Percentiles rank a stretch among this genome's conserved stretches.
These are phyloP conservation scores for Mesembrinibis cayennensis DNA, from an alignment of 2,113 vertebrate species.

Conservation along the genomic window DNA sequence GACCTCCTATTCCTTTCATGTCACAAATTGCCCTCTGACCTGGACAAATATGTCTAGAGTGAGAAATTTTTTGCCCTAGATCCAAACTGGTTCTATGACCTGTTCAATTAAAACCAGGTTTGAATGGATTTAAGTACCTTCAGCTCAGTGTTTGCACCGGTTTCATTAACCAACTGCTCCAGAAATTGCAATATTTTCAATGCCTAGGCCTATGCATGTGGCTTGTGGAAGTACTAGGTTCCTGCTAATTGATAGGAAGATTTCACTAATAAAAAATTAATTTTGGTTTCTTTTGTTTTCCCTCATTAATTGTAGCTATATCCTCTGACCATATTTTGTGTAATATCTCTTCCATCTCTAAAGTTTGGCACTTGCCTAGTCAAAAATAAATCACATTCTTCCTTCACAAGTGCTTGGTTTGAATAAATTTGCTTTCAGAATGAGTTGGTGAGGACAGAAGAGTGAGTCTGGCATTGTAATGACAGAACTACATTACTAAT, in stretches of 20 bases:
- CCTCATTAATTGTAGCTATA: conserved; percentile 4
- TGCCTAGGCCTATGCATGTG: background rate
- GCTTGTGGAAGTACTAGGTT: background rate
- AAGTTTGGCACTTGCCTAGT: conserved; percentile 25
- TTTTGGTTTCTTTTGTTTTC: conserved; percentile 23
- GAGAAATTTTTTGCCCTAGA: background rate
- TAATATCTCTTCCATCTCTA: conserved; percentile 5
- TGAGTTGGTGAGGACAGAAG: background rate
- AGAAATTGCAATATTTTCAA: background rate
- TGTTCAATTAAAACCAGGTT: background rate
- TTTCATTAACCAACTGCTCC: background rate
- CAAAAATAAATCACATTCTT: conserved; percentile 46
- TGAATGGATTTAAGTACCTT: background rate
- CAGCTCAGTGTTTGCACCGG: background rate
- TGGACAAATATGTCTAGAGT: conserved; percentile 20
- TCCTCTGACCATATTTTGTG: conserved; percentile 16
- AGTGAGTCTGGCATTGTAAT: conserved; percentile 34
- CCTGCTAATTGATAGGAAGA: background rate
- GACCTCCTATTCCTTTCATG: background rate
- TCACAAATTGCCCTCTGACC: conserved; percentile 29
- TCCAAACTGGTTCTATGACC: background rate
- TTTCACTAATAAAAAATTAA: background rate
- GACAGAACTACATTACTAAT: background rate
- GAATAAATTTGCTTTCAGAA: conserved; percentile 34
- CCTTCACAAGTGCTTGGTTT: background rate